Percentiles rank a stretch among this genome's conserved stretches.
phyloP scores from a whole-genome alignment of 2,797 vertebrate genomes.

The Arvicola amphibius region DNA sequence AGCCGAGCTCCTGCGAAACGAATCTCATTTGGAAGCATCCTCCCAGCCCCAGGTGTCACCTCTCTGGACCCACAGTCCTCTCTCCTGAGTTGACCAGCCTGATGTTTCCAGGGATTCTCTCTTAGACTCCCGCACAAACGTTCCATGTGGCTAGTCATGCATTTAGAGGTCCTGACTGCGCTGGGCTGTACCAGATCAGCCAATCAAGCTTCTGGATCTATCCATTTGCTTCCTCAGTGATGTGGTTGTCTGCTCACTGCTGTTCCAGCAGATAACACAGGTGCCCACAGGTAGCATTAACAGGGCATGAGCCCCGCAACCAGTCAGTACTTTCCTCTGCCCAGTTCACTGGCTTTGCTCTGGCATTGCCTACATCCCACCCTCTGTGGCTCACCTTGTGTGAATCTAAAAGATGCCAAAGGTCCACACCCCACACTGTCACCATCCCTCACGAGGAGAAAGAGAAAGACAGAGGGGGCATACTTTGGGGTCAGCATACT shows the following conservation, averaged over 20 bases:
- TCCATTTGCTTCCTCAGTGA: not conserved
- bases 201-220: fast-evolving
- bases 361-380: not conserved
- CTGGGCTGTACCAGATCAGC: not conserved
- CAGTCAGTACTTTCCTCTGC: not conserved
- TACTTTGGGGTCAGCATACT: not conserved
- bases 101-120: not conserved
- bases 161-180: not conserved
- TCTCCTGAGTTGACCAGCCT: not conserved
- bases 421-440: not conserved
- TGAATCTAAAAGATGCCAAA: not conserved
- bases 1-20: not conserved
- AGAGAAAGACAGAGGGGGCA: not conserved
- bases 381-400: not conserved
- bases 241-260: not conserved
- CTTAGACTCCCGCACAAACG: fast-evolving
- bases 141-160: no score
- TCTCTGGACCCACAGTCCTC: not conserved
- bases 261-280: not conserved
- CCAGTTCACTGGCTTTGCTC: not conserved
- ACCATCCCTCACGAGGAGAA: not conserved
- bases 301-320: not conserved
- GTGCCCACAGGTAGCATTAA: not conserved
- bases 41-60: not conserved
- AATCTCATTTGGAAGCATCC: not conserved